These are phyloP conservation scores for Bovichtus diacanthus DNA, from an alignment of 2,797 vertebrate species.

Conservation along the genomic window DNA sequence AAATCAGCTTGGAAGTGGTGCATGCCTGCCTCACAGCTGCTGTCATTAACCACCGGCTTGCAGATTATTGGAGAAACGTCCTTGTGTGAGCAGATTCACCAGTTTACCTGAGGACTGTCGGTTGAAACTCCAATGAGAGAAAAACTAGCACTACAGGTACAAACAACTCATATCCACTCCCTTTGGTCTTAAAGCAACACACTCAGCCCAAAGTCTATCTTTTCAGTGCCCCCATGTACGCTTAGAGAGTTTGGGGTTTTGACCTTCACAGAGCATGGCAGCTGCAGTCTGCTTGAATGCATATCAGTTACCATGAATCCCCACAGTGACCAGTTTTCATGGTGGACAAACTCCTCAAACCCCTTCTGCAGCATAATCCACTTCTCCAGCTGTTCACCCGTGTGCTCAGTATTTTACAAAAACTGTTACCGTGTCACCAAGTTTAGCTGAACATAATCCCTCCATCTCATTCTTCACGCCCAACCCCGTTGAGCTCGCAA, in stretches of 20 bases:
- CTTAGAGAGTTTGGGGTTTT: constrained; percentile 22
- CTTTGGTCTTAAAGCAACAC: constrained; percentile 39
- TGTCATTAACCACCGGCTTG: constrained; percentile 86
- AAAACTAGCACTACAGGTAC: constrained; percentile 37
- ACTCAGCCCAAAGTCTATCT: not conserved
- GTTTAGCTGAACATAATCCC: not conserved
- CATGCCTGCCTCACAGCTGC: constrained; percentile 88
- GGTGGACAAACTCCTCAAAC: not conserved
- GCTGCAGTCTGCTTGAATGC: constrained; percentile 13
- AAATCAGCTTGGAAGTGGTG: constrained; percentile 89
- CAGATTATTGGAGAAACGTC: constrained; percentile 88
- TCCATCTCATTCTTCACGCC: not conserved
- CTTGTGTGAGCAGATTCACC: constrained; percentile 81
- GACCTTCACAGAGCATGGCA: constrained; percentile 16
- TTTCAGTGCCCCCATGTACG: not conserved
- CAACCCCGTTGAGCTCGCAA: not conserved
- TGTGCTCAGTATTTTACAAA: not conserved
- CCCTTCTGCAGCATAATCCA: not conserved
- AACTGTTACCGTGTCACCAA: not conserved
- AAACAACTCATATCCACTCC: constrained; percentile 38
- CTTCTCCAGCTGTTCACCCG: not conserved
- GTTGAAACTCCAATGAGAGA: constrained; percentile 45
- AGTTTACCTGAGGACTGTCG: constrained; percentile 74
- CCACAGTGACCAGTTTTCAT: constrained; percentile 9
- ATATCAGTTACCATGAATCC: constrained; percentile 22